phyloP scores from a whole-genome alignment of 1,140 invertebrate species.

The Hyposmocoma kahamanoa region DNA sequence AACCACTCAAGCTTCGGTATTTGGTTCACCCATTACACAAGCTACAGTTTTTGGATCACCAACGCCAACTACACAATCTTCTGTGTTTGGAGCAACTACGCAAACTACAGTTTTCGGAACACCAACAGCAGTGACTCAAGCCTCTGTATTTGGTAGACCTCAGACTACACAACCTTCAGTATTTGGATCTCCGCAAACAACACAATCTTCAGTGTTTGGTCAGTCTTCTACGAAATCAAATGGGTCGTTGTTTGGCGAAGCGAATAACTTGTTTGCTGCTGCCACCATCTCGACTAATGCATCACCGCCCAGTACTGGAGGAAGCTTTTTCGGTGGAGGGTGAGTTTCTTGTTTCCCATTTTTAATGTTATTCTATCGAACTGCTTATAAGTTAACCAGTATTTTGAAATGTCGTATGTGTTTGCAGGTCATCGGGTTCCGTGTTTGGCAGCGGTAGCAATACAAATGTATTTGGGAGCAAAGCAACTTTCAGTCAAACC shows the following conservation, averaged over 20 bases:
- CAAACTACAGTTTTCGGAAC: slow-evolving; percentile 28
- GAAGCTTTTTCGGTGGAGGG: slow-evolving; percentile 53
- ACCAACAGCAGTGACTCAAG: slow-evolving; percentile 19
- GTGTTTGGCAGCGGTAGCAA: slow-evolving; percentile 38
- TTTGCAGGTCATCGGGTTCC: slow-evolving; percentile 36
- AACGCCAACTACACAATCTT: slow-evolving; percentile 16
- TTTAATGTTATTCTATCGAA: too few relatives aligned
- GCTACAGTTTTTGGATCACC: slow-evolving; percentile 10
- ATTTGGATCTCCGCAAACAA: slow-evolving; percentile 13
- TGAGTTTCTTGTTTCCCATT: too few relatives aligned
- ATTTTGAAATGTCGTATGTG: too few relatives aligned
- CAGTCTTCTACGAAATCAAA: slow-evolving; percentile 24
- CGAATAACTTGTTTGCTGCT: slow-evolving; percentile 46
- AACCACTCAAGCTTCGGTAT: slow-evolving; percentile 18
- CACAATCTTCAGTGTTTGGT: slow-evolving; percentile 31
- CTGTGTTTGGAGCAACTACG: slow-evolving; percentile 26
- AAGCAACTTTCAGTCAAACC: slow-evolving; percentile 38
- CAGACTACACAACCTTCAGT: slow-evolving; percentile 22
- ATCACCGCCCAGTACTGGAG: slow-evolving; percentile 30
- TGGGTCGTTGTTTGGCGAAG: slow-evolving; percentile 41
- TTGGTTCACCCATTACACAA: slow-evolving; percentile 12
- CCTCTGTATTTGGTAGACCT: slow-evolving; percentile 13
- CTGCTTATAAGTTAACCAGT: too few relatives aligned
- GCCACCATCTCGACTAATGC: slow-evolving; percentile 55
- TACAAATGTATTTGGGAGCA: slow-evolving; percentile 48